phyloP scores from a whole-genome alignment of 2,797 vertebrate species.

The Sphenopsis melanotis region DNA sequence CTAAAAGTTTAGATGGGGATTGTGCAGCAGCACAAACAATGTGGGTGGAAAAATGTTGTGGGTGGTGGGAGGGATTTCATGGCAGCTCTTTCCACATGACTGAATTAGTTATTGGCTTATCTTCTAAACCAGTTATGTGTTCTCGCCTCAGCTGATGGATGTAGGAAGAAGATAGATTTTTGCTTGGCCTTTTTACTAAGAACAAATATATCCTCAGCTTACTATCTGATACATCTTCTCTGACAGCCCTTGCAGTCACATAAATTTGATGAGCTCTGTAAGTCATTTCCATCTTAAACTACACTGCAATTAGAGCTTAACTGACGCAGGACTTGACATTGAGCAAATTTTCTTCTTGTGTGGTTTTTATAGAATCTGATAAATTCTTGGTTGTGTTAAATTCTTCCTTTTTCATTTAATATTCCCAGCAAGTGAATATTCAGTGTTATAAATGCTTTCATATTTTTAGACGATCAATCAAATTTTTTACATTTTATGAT shows the following conservation, averaged over 20 bases:
- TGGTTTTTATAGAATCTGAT: slow-evolving; percentile 14
- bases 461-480: not conserved
- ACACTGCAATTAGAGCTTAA: slow-evolving; percentile 43
- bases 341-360: slow-evolving; percentile 16
- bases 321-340: slow-evolving; percentile 24
- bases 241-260: slow-evolving; percentile 42
- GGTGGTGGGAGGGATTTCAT: slow-evolving; percentile 63
- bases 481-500: not conserved
- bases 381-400: not conserved
- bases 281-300: slow-evolving; percentile 41
- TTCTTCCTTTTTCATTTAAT: not conserved
- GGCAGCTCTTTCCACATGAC: slow-evolving; percentile 63
- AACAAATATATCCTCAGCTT: slow-evolving; percentile 44
- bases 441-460: not conserved
- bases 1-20: slow-evolving; percentile 59
- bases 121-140: slow-evolving; percentile 56
- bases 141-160: slow-evolving; percentile 49
- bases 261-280: slow-evolving; percentile 50
- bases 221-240: slow-evolving; percentile 51
- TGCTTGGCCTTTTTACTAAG: slow-evolving; percentile 30
- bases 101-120: slow-evolving; percentile 66
- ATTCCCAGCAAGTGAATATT: not conserved
- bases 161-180: slow-evolving; percentile 44
- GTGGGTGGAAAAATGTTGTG: slow-evolving; percentile 63
- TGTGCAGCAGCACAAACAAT: slow-evolving; percentile 62